Evolutionary conservation across 2,113 vertebrate genomes (phyloP).

Genomic region (Gracilinanus agilis): DNA sequence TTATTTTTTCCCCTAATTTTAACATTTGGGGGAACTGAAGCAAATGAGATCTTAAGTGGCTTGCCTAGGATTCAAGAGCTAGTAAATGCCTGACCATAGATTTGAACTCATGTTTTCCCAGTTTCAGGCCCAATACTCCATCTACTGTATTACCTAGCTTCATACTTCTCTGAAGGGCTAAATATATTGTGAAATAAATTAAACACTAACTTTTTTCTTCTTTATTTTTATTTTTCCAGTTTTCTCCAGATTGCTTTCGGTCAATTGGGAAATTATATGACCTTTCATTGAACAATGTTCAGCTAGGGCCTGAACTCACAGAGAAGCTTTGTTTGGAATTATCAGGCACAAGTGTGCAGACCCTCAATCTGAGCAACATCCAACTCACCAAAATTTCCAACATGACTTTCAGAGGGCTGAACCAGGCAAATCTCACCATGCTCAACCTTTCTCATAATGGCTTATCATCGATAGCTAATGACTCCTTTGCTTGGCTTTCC

Average conservation of each 20-base stretch:
- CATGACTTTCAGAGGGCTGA: constrained; percentile 87
- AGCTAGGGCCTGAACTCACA: constrained; percentile 75
- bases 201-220: constrained; percentile 40
- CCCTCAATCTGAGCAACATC: constrained; percentile 86
- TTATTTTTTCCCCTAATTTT: background rate
- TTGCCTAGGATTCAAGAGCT: background rate
- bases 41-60: background rate
- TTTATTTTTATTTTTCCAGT: constrained; percentile 81
- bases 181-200: background rate
- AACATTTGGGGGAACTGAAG: background rate
- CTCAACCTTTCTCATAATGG: constrained; percentile 91
- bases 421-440: constrained; percentile 86
- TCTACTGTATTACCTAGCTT: background rate
- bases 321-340: constrained; percentile 88
- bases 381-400: constrained; percentile 82
- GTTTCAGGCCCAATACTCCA: background rate
- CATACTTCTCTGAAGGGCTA: background rate
- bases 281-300: constrained; percentile 87
- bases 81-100: background rate
- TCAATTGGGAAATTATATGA: constrained; percentile 85
- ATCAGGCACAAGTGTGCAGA: constrained; percentile 85
- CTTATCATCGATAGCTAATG: constrained; percentile 83
- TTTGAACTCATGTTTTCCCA: background rate
- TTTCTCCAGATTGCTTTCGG: constrained; percentile 89
- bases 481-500: constrained; percentile 90